Evolutionary conservation across 1,140 invertebrate species (phyloP).

Genomic region (Brachionus angularis): DNA sequence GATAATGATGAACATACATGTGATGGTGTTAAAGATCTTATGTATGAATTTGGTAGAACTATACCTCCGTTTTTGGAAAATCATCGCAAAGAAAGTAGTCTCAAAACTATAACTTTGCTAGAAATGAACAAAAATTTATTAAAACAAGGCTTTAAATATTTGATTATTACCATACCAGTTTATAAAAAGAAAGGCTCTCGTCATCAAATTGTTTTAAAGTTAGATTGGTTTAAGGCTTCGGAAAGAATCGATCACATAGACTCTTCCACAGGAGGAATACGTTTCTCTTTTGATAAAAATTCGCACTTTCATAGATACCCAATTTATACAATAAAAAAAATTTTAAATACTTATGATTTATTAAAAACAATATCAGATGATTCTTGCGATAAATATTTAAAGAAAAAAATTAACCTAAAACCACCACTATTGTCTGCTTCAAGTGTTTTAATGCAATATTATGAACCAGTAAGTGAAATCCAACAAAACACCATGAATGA

Average conservation of each 20-base stretch:
- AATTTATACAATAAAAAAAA: constrained; percentile 1
- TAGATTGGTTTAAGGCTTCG: constrained; percentile 27
- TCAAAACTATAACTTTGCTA: constrained; percentile 8
- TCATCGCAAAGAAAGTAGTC: not conserved
- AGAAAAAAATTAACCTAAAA: not conserved
- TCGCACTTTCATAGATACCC: too few relatives aligned
- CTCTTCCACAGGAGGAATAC: not conserved
- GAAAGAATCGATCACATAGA: not conserved
- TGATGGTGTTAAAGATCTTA: not conserved
- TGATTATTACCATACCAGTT: constrained; percentile 17
- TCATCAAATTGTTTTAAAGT: constrained; percentile 15
- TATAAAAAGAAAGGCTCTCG: not conserved
- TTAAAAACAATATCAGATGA: not conserved
- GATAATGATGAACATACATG: not conserved
- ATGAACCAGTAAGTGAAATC: not conserved
- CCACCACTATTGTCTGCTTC: not conserved
- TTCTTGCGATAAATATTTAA: not conserved
- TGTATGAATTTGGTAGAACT: not conserved
- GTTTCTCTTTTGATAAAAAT: not conserved
- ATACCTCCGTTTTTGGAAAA: constrained; percentile 24
- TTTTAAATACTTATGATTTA: constrained; percentile 2
- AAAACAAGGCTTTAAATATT: not conserved
- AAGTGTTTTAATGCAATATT: constrained; percentile 32
- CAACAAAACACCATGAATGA: not conserved
- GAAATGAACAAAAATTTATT: not conserved